A percentile compares a stretch with the other conserved stretches of the same genome.
Conservation (phyloP, 2,797 vertebrate species). For the Cossypha dichroa region DNA sequence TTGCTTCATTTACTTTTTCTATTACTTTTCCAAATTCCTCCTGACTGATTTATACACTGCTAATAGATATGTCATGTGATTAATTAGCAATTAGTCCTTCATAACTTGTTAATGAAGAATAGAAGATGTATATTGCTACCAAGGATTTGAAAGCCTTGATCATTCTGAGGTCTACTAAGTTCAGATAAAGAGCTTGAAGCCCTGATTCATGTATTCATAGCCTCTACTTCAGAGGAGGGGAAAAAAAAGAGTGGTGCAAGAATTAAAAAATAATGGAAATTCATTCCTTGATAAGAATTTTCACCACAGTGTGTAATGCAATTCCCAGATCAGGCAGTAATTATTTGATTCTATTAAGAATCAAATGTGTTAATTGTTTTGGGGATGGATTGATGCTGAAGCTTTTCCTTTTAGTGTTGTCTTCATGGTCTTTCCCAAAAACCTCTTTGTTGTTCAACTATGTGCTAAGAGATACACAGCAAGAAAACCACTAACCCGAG, state of each 20-base stretch:
- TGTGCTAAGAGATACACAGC: neutral
- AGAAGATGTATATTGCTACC: neutral
- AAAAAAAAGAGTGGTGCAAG: neutral
- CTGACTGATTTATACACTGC: neutral
- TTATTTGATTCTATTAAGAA: neutral
- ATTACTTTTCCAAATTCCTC: neutral
- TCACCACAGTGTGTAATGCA: neutral
- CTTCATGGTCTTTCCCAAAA: neutral
- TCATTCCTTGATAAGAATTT: neutral
- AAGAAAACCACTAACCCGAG: neutral
- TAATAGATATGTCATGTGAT: neutral
- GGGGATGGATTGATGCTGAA: fast-evolving
- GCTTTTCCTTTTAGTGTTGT: neutral
- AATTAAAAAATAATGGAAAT: neutral
- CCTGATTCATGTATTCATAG: neutral
- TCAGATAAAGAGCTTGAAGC: neutral
- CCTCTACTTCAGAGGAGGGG: neutral
- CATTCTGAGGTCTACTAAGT: neutral
- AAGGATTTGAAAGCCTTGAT: conserved; percentile 3
- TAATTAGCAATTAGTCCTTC: conserved; percentile 1
- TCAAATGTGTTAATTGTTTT: neutral
- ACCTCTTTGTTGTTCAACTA: neutral
- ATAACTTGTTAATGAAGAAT: neutral
- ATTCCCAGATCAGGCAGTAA: neutral
- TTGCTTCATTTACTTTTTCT: too few species aligned